Evolutionary conservation across 2,113 vertebrate genomes (phyloP).

Genomic region (Callipepla californica): DNA sequence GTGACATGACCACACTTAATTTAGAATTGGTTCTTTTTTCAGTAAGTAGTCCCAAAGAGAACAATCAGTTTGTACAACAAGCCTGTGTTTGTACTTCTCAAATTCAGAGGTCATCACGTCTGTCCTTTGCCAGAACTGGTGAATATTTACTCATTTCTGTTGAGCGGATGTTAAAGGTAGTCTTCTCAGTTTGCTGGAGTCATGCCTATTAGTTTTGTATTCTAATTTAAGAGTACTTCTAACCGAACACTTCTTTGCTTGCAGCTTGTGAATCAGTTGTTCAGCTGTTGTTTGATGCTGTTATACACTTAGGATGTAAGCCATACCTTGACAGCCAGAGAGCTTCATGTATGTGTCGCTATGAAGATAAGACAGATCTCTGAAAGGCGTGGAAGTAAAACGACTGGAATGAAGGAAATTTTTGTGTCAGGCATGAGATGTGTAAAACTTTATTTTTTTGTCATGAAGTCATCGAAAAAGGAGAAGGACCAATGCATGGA

Average conservation of each 20-base stretch:
- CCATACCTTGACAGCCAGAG: constrained; percentile 97
- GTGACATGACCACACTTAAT: background rate
- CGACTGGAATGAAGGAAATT: background rate
- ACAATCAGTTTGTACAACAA: background rate
- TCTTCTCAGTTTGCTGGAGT: background rate
- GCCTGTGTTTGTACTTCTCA: background rate
- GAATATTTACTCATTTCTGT: background rate
- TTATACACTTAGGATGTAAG: constrained; percentile 96
- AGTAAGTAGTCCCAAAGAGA: background rate
- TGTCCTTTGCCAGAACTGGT: background rate
- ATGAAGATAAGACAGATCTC: constrained; percentile 89
- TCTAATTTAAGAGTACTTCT: background rate
- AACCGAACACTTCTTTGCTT: background rate
- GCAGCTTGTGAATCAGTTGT: constrained; percentile 93
- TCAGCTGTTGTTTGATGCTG: constrained; percentile 90
- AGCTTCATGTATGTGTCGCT: constrained; percentile 89
- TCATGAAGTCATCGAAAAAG: background rate
- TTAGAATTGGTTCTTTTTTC: background rate
- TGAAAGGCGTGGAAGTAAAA: constrained; percentile 65
- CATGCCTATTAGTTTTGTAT: background rate
- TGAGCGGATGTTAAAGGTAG: background rate
- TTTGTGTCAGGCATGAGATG: too few relatives aligned
- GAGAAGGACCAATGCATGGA: background rate
- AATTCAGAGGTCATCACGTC: background rate
- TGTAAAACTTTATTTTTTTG: too few relatives aligned